These are phyloP conservation scores for Poecilia velifera DNA, from an alignment of 2,797 vertebrate genomes.

Conservation along the genomic window DNA sequence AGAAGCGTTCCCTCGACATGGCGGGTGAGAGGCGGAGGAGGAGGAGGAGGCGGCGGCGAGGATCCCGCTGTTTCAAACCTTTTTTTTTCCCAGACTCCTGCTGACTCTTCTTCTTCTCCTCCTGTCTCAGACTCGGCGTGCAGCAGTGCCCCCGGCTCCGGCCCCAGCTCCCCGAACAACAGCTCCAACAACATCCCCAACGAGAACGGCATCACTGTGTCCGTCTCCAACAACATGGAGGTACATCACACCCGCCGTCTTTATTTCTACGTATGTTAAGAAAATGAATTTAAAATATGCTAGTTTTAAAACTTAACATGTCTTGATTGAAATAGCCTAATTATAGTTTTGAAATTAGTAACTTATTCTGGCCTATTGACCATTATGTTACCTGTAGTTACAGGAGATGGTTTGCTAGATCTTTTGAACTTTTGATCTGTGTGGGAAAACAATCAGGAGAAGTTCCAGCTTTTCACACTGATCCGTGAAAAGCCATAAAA, in stretches of 20 bases:
- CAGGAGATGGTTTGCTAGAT: no score
- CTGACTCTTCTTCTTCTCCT: slow-evolving; percentile 8
- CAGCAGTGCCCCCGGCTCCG: slow-evolving; percentile 94
- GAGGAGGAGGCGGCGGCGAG: not conserved
- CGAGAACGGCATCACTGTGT: slow-evolving; percentile 88
- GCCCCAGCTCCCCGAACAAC: slow-evolving; percentile 96
- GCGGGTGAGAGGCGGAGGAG: slow-evolving; percentile 77
- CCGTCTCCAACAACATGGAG: slow-evolving; percentile 85
- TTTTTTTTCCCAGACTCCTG: not conserved
- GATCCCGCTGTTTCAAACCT: not conserved
- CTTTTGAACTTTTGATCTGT: no score
- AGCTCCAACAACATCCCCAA: slow-evolving; percentile 91
- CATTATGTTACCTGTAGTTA: no score
- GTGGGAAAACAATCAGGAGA: no score
- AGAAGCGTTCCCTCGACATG: slow-evolving; percentile 92
- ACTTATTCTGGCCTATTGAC: no score
- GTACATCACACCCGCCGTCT: slow-evolving; percentile 61
- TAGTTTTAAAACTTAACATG: no score
- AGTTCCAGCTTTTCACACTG: no score
- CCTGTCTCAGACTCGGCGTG: slow-evolving; percentile 88
- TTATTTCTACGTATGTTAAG: no score
- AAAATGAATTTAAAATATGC: no score
- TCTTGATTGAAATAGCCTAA: no score
- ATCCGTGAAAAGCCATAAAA: no score
- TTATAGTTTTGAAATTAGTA: no score